Conservation (phyloP, 2,797 vertebrate genomes). For the Premnoplex brunnescens region DNA sequence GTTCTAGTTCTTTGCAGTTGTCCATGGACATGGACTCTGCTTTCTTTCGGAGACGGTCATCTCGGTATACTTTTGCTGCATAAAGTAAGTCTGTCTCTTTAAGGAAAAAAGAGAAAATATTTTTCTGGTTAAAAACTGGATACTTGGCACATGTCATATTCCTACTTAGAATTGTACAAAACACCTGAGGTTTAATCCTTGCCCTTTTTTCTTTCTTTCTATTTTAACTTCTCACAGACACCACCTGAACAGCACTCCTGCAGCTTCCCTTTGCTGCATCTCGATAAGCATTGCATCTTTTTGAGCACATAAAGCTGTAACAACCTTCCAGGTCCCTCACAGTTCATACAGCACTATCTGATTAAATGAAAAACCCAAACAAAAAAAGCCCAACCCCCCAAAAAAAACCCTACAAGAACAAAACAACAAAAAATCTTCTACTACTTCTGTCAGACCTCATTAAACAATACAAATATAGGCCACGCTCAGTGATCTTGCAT, state of each 20-base stretch:
- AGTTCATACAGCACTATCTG: background rate
- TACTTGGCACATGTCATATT: background rate
- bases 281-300: background rate
- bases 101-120: background rate
- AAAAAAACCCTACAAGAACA: background rate
- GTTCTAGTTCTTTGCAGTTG: slow-evolving; percentile 94
- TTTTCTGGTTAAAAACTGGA: background rate
- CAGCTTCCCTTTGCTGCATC: background rate
- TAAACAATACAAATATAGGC: background rate
- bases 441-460: background rate
- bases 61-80: slow-evolving; percentile 94
- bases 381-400: background rate
- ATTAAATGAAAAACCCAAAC: background rate
- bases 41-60: slow-evolving; percentile 91
- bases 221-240: background rate
- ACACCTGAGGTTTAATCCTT: background rate
- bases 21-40: slow-evolving; percentile 96
- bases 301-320: background rate
- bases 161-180: background rate
- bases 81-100: slow-evolving; percentile 94
- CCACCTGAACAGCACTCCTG: background rate
- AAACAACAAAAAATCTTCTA: background rate
- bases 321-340: background rate
- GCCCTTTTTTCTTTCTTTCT: background rate
- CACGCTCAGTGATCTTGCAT: background rate